These are phyloP conservation scores for Glareola pratincola DNA, from an alignment of 2,113 vertebrate species.

Conservation along the genomic window DNA sequence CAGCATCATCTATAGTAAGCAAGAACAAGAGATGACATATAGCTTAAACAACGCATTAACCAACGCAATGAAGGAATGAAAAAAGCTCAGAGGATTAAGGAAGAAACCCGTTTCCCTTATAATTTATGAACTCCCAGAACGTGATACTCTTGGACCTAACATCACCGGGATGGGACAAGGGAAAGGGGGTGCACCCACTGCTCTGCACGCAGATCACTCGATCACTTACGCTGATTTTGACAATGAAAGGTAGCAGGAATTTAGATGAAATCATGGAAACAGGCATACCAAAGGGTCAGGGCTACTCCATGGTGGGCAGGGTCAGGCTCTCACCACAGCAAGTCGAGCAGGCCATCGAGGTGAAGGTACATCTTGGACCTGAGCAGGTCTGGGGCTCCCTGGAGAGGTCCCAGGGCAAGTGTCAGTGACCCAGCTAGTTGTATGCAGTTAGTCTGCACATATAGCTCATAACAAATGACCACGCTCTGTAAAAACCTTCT, in stretches of 20 bases:
- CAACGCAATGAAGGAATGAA: background rate
- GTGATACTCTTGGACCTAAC: background rate
- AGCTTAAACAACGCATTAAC: background rate
- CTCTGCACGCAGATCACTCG: background rate
- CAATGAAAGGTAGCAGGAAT: background rate
- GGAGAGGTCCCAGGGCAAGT: background rate
- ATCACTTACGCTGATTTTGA: background rate
- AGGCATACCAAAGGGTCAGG: background rate
- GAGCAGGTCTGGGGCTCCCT: background rate
- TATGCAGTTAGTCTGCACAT: background rate
- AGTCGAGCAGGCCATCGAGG: background rate
- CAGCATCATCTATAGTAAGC: background rate
- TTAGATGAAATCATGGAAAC: background rate
- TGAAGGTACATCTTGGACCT: background rate
- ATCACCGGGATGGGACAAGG: background rate
- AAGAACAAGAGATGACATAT: background rate
- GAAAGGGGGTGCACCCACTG: background rate
- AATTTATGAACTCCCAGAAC: background rate
- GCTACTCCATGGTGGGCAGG: accelerated
- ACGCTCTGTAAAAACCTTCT: background rate
- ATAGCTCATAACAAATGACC: background rate
- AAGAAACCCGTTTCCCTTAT: background rate
- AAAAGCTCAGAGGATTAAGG: background rate
- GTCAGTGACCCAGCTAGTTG: background rate
- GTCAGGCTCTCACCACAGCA: background rate